Percentiles rank a stretch among this genome's conserved stretches.
These are phyloP conservation scores for Lithophane semibrunnea DNA, from an alignment of 2,888 invertebrate species.

Conservation along the genomic window DNA sequence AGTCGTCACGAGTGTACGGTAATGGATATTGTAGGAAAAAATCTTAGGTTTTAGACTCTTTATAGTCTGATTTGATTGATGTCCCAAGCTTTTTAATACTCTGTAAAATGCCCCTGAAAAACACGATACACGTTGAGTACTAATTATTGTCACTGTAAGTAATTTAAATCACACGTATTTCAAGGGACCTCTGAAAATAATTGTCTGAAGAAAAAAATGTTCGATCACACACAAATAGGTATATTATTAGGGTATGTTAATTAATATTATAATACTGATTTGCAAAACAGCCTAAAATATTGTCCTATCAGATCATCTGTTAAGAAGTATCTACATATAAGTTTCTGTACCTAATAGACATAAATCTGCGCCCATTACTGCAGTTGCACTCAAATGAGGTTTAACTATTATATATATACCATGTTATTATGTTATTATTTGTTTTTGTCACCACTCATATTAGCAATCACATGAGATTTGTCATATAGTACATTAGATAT, in stretches of 20 bases:
- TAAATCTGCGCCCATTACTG: conserved; percentile 12
- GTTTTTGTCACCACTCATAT: conserved; percentile 29
- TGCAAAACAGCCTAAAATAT: not conserved
- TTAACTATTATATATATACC: not conserved
- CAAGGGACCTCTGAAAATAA: not conserved
- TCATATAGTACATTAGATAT: conserved; percentile 25
- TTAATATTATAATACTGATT: not conserved
- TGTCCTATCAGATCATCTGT: not conserved
- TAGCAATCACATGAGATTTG: conserved; percentile 41
- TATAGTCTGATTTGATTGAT: conserved; percentile 5
- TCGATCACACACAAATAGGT: not conserved
- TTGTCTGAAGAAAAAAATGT: no score
- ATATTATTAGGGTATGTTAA: not conserved
- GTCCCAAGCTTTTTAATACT: not conserved
- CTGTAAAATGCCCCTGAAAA: no score
- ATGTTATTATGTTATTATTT: conserved; percentile 34
- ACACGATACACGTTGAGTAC: not conserved
- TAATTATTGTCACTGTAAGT: no score
- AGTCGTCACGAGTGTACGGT: conserved; percentile 63
- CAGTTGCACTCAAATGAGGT: conserved; percentile 8
- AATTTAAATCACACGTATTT: not conserved
- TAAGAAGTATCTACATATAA: not conserved
- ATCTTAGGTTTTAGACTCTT: conserved; percentile 16
- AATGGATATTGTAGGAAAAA: conserved; percentile 57
- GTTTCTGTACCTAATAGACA: not conserved